Percentiles rank a stretch among this genome's conserved stretches.
These are phyloP conservation scores for Clistopyga incitator DNA, from an alignment of 2,888 invertebrate genomes.

Conservation along the genomic window DNA sequence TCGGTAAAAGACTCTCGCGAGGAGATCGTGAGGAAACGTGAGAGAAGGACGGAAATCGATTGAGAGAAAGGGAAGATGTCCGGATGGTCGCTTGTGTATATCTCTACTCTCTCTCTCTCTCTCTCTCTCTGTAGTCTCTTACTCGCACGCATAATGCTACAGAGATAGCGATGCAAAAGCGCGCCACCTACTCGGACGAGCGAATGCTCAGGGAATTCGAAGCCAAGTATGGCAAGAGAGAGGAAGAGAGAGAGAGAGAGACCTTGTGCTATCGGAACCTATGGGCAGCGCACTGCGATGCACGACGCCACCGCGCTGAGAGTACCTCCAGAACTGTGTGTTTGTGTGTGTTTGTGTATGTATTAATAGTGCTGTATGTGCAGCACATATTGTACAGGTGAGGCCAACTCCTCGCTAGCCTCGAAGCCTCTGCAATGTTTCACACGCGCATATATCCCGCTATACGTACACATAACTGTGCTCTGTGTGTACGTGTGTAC, in stretches of 20 bases:
- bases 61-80: conserved; percentile 47
- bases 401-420: conserved; percentile 62
- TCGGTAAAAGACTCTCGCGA: conserved; percentile 24
- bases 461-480: conserved; percentile 5
- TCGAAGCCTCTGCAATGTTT: conserved; percentile 51
- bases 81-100: conserved; percentile 52
- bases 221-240: conserved; percentile 67
- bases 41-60: background rate
- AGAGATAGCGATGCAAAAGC: conserved; percentile 46
- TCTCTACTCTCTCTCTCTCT: background rate
- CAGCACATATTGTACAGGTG: conserved; percentile 21
- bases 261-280: conserved; percentile 58
- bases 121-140: conserved; percentile 46
- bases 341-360: conserved; percentile 11
- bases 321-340: conserved; percentile 22
- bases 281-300: conserved; percentile 35
- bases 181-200: conserved; percentile 48
- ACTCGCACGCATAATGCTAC: conserved; percentile 65
- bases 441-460: conserved; percentile 29
- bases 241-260: conserved; percentile 37
- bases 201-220: conserved; percentile 63
- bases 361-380: conserved; percentile 30
- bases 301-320: conserved; percentile 29
- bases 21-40: conserved; percentile 17
- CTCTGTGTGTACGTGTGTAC: background rate